phyloP scores from a whole-genome alignment of 2,888 invertebrate genomes.

The Brachyopa scutellaris region DNA sequence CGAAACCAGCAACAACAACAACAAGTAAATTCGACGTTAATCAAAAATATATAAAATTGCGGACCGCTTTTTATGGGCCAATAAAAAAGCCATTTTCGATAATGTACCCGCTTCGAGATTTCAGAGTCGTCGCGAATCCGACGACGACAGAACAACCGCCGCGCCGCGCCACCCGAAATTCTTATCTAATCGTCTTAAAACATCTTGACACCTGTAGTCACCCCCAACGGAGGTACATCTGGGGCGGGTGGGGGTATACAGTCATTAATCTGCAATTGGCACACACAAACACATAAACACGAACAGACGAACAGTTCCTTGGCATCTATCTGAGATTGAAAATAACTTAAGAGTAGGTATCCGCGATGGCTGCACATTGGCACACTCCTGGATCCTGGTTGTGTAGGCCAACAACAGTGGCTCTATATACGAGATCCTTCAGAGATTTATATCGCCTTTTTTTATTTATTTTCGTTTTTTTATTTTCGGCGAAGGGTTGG shows the following conservation, averaged over 20 bases:
- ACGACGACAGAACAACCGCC: slow-evolving; percentile 34
- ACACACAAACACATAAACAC: slow-evolving; percentile 76
- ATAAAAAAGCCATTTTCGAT: slow-evolving; percentile 81
- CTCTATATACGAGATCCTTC: slow-evolving; percentile 68
- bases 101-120: slow-evolving; percentile 69
- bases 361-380: slow-evolving; percentile 33
- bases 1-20: no score
- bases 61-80: slow-evolving; percentile 80
- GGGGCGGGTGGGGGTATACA: neutral
- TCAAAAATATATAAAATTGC: slow-evolving; percentile 76
- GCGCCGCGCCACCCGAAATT: slow-evolving; percentile 75
- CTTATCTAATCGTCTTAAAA: slow-evolving; percentile 80
- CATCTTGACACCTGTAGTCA: slow-evolving; percentile 80
- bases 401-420: slow-evolving; percentile 45
- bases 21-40: slow-evolving; percentile 80
- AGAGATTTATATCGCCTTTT: slow-evolving; percentile 60
- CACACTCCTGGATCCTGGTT: slow-evolving; percentile 14
- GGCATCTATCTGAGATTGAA: slow-evolving; percentile 65
- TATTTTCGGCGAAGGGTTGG: neutral
- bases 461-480: slow-evolving; percentile 43
- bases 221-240: neutral
- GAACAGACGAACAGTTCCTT: slow-evolving; percentile 23
- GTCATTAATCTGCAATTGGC: slow-evolving; percentile 81
- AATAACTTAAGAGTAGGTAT: slow-evolving; percentile 57
- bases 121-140: slow-evolving; percentile 20